Percentiles rank a stretch among this genome's conserved stretches.
These are phyloP conservation scores for Synergus itoensis DNA, from an alignment of 2,888 invertebrate genomes.

Conservation along the genomic window DNA sequence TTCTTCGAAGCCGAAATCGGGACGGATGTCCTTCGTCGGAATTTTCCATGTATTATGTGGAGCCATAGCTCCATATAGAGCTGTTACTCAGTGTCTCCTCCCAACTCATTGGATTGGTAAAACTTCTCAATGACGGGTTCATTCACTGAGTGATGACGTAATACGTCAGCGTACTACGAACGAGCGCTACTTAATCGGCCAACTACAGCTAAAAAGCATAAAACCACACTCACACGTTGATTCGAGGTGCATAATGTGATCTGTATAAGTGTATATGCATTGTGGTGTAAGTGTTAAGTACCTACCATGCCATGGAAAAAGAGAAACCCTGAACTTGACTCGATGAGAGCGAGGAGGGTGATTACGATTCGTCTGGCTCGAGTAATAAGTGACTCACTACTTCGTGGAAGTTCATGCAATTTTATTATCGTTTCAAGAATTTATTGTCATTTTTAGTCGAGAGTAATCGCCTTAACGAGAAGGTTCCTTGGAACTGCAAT, in stretches of 20 bases:
- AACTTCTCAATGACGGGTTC: slow-evolving; percentile 36
- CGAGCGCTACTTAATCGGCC: slow-evolving; percentile 1
- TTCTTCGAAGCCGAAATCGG: slow-evolving; percentile 11
- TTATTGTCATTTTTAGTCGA: slow-evolving; percentile 26
- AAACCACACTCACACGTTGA: neutral
- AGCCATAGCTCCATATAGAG: neutral
- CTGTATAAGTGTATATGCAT: neutral
- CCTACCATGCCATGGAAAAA: slow-evolving; percentile 27
- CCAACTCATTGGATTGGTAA: slow-evolving; percentile 14
- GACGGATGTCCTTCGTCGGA: slow-evolving; percentile 18
- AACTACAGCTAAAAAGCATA: slow-evolving; percentile 9
- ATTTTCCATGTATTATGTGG: slow-evolving; percentile 16
- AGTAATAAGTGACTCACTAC: slow-evolving; percentile 31
- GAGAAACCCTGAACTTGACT: slow-evolving; percentile 41
- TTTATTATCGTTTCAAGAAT: slow-evolving; percentile 24
- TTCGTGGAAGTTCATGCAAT: slow-evolving; percentile 24
- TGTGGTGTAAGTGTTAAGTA: neutral
- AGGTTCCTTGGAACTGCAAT: neutral
- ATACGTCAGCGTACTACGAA: slow-evolving; percentile 8
- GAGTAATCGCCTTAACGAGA: neutral
- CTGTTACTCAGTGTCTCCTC: neutral
- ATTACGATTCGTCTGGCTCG: slow-evolving; percentile 38
- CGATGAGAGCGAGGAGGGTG: neutral
- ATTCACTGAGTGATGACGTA: slow-evolving; percentile 32
- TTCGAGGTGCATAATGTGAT: neutral